Evolutionary conservation across 2,888 invertebrate genomes (phyloP).

Genomic region (Craniophora ligustri): DNA sequence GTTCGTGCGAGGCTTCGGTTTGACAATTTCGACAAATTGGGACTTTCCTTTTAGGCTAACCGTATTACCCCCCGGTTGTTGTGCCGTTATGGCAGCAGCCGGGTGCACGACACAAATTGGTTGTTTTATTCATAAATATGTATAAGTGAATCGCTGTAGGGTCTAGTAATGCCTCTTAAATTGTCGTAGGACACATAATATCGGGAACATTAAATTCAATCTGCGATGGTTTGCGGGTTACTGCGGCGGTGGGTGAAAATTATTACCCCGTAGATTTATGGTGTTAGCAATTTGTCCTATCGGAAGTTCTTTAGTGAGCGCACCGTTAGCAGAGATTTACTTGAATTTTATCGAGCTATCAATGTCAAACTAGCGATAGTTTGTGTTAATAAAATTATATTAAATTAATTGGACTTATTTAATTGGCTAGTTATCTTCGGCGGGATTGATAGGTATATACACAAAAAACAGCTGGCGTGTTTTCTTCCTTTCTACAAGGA

Average conservation of each 20-base stretch:
- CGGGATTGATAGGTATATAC: no score
- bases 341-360: conserved; percentile 23
- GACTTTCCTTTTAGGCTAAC: conserved; percentile 69
- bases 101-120: conserved; percentile 63
- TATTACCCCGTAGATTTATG: conserved; percentile 73
- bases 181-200: conserved; percentile 74
- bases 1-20: conserved; percentile 60
- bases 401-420: neutral
- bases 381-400: neutral
- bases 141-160: conserved; percentile 75
- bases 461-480: no score
- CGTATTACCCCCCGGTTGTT: conserved; percentile 63
- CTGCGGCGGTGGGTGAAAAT: conserved; percentile 68
- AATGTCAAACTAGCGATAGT: neutral
- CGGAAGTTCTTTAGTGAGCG: conserved; percentile 66
- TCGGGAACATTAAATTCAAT: conserved; percentile 77
- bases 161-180: conserved; percentile 77
- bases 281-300: conserved; percentile 72
- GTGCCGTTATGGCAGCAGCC: conserved; percentile 67
- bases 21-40: conserved; percentile 71
- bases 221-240: conserved; percentile 66
- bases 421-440: no score
- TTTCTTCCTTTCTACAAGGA: no score
- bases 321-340: conserved; percentile 18
- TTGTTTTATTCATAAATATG: conserved; percentile 81